Base-by-base conservation (phyloP, 1,140 invertebrate species). In the Achroia grisella region DNA sequence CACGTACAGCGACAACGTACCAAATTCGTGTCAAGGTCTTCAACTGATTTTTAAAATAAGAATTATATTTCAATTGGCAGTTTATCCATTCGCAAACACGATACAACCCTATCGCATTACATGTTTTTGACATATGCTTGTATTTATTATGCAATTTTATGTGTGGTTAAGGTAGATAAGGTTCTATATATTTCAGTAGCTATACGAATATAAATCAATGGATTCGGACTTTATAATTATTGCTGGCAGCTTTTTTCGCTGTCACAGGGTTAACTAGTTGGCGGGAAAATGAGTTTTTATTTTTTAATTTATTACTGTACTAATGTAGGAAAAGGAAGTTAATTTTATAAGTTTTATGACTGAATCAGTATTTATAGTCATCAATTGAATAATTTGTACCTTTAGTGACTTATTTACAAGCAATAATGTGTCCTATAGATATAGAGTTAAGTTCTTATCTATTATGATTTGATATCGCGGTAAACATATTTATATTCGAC, bases 31-130 rank as follows among this genome's bases (percentile, higher is more conserved):
- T 66, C 62, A 66, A 27, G 62, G 62, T 60, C 62, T 66, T 53
- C 62, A 50, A 66, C 63, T 67, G 60, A 60, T 63, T 67, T 66
- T 66, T 65, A 53, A 63, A 62, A 61, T 37, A 37, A 61, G 49
- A 64, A 58, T 54, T 58, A 56, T 59, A 60, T 60, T 56, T 52
- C 53, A 57, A 59, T 54, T 42, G 44, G 37, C 50, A 23, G 13
- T 23, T 37, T 35, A 35, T 35, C 11, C 34, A 48, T 42, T 45
- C 56, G 46, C 44, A 35, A 47, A 40, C 37, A 15, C 42, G 35
- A 48, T 52, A 41, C 44, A 47, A 56, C 56, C 45, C 14, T 63
- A 50, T 63, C 60, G 31, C 48, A 59, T 9, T 50, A 37, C 45
- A 23, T 28, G 36, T 17, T 39, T 31, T 23, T 15, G 10, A 9